phyloP scores from a whole-genome alignment of 2,113 vertebrate species.

The Mesocricetus auratus region DNA sequence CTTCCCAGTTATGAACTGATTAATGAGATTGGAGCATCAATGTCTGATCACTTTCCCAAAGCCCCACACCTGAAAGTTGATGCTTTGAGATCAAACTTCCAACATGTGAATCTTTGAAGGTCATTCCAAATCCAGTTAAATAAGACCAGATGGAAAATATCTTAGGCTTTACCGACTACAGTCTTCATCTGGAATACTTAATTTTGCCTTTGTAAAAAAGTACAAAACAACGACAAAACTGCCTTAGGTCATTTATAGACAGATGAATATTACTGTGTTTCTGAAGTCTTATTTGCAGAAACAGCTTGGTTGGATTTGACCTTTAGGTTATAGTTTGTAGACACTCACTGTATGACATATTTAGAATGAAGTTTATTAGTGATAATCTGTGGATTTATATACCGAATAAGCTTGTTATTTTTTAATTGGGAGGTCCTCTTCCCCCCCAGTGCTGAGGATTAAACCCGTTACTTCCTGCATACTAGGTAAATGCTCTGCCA shows the following conservation, averaged over 20 bases:
- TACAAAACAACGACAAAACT: too few relatives aligned
- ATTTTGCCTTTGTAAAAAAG: slow-evolving; percentile 6
- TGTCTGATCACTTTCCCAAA: neutral
- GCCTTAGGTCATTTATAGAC: neutral
- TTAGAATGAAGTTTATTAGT: neutral
- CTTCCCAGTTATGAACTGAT: too few relatives aligned
- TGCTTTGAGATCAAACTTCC: neutral
- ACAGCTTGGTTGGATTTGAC: neutral
- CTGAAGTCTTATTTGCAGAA: neutral
- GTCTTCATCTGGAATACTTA: neutral
- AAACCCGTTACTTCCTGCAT: too few relatives aligned
- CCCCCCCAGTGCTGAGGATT: too few relatives aligned
- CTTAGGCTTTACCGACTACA: neutral
- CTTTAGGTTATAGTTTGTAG: neutral
- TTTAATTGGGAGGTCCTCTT: neutral
- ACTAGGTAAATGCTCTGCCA: too few relatives aligned
- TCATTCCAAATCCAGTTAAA: neutral
- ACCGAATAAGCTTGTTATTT: neutral
- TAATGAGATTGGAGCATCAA: too few relatives aligned
- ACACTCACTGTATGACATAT: neutral
- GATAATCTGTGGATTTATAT: neutral
- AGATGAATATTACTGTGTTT: neutral
- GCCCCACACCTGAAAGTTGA: neutral
- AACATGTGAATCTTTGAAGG: neutral
- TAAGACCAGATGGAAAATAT: neutral